Evolutionary conservation across 2,888 invertebrate genomes (phyloP).

Genomic region (Antheraea assamensis): DNA sequence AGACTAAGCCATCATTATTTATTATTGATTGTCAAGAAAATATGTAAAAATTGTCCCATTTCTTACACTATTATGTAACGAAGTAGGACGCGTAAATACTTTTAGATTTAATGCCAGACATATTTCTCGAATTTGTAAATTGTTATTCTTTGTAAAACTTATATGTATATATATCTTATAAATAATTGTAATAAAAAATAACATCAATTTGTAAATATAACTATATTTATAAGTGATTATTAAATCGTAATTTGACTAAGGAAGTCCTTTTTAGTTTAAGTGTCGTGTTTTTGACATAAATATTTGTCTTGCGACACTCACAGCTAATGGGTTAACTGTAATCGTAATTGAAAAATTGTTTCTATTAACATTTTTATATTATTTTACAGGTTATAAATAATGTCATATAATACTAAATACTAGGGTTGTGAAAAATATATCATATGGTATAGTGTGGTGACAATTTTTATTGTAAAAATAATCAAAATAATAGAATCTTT

Average conservation of each 20-base stretch:
- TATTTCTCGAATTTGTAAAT: conserved; percentile 2
- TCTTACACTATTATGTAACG: neutral
- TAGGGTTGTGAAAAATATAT: too few species aligned
- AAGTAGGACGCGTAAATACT: neutral
- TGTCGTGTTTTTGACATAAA: too few species aligned
- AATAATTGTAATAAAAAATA: neutral
- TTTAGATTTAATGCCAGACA: neutral
- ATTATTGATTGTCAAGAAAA: neutral
- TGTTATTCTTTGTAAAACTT: neutral
- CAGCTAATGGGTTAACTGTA: too few species aligned
- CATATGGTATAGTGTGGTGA: too few species aligned
- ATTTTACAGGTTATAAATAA: too few species aligned
- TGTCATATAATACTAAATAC: too few species aligned
- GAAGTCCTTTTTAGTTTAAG: neutral
- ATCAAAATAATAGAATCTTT: too few species aligned
- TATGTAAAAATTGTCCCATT: neutral
- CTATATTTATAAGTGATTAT: neutral
- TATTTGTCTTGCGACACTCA: too few species aligned
- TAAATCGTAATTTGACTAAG: neutral
- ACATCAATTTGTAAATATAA: neutral
- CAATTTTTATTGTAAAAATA: too few species aligned
- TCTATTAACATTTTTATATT: too few species aligned
- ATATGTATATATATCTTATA: neutral
- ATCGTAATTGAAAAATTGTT: too few species aligned
- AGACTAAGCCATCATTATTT: neutral